A percentile compares a stretch with the other conserved stretches of the same genome.
These are phyloP conservation scores for Petroica traversi DNA, from an alignment of 2,113 vertebrate genomes.

Conservation along the genomic window DNA sequence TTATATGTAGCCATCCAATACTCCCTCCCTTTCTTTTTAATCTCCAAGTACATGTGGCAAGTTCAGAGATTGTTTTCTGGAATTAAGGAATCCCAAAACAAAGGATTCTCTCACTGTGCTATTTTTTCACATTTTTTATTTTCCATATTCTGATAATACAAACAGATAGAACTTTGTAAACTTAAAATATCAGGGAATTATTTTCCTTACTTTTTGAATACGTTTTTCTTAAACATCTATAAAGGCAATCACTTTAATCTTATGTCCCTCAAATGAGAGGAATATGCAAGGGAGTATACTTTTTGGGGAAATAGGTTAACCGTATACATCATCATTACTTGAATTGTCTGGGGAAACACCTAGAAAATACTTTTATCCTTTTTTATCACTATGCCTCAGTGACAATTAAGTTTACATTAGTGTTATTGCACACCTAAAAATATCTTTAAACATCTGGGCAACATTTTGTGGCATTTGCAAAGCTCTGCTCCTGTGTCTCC, in stretches of 20 bases:
- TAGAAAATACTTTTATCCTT: background rate
- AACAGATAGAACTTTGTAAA: background rate
- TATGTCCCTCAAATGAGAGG: background rate
- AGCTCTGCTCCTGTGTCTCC: background rate
- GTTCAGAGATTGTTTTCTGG: background rate
- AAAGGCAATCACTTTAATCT: background rate
- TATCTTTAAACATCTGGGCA: background rate
- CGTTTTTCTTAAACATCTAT: background rate
- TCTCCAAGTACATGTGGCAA: background rate
- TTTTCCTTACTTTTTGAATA: background rate
- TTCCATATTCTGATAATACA: background rate
- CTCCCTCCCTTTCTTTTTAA: background rate
- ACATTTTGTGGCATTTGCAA: background rate
- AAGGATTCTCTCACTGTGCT: background rate
- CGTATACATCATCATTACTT: accelerated
- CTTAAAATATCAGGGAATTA: background rate
- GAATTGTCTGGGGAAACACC: background rate
- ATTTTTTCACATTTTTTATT: background rate
- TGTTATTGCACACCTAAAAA: background rate
- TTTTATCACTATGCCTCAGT: background rate
- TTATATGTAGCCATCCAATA: background rate
- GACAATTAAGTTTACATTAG: background rate
- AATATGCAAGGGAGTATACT: background rate
- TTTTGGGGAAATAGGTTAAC: background rate
- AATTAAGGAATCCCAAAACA: background rate